A percentile compares a stretch with the other conserved stretches of the same genome.
Evolutionary conservation across 2,113 vertebrate genomes (phyloP).

Genomic region (Mormyrus lacerda): DNA sequence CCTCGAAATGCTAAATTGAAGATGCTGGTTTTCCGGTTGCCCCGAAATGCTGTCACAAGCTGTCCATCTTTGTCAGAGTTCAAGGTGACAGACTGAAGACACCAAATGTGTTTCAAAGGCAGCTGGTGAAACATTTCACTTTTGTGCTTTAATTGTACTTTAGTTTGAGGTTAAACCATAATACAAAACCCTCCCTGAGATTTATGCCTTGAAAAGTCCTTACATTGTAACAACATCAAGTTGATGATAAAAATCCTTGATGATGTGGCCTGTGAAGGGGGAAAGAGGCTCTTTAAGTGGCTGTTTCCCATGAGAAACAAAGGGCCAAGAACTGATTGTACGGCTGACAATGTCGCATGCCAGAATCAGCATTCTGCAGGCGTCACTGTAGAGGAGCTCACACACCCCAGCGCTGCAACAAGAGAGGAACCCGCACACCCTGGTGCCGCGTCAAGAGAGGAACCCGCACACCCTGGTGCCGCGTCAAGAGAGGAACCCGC

Average conservation of each 20-base stretch:
- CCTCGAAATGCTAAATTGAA: background rate
- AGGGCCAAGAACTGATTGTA: background rate
- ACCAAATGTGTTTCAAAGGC: background rate
- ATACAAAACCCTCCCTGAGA: background rate
- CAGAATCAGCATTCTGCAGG: background rate
- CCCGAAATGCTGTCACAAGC: background rate
- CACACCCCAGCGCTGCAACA: background rate
- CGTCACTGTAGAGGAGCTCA: background rate
- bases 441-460: too few species aligned
- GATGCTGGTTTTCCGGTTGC: background rate
- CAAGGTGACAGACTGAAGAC: background rate
- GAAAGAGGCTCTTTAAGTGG: background rate
- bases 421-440: background rate
- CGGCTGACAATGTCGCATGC: background rate
- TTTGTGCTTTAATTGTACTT: conserved; percentile 1
- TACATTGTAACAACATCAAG: background rate
- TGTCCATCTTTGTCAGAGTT: background rate
- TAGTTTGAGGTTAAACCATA: background rate
- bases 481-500: background rate
- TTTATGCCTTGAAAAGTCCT: background rate
- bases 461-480: too few species aligned
- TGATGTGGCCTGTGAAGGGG: background rate
- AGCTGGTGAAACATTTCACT: background rate
- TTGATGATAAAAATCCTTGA: background rate
- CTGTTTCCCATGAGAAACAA: background rate